Base-by-base conservation (phyloP, 2,797 vertebrate species). In the Triplophysa bombifrons region DNA sequence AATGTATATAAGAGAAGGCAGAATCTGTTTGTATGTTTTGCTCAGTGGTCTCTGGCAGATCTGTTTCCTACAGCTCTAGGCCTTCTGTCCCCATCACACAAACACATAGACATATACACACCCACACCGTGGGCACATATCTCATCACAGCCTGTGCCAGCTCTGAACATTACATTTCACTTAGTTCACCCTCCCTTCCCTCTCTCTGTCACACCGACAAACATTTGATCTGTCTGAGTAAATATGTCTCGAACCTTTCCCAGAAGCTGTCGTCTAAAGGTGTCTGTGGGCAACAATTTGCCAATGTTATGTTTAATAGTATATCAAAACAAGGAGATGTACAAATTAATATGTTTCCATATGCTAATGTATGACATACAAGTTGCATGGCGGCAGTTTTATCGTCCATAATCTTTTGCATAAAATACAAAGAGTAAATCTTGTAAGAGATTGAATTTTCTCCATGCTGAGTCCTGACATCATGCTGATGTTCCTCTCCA, bases 61-160 rank as follows among this genome's bases (percentile, higher is more conserved):
- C 48, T 67, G 61, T 72, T 83, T 51, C 78, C 67, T 46, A 80
- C 50, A 83, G 78, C 53, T 85, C 67, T 58, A 38, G 64, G 6
- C 84, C 78, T 83, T 83, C 82, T 85, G 84, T 81, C 77, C 64
- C 20, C 55, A 66, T 30, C 74, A 73, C 70, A 65, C 51, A 67
- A 56, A 70, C 72, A 61, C 68, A 67, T 41, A 78, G 71, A 80
- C 44, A 61, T 38, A 51, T 38, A 82, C 66, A 69, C 80, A 80
- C 81, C 46, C 64, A 50, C 70, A 50, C 9, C 61, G 44, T 50
- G n/a, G 72, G 72, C 73, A 27, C 22, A 17, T 72, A 60, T 77
- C 60, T 76, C 27, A 61, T 60, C 51, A 68, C 74, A 72, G 66
- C 53, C 48, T 64, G 64, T 80, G 75, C 81, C 81, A 85, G 61